Percentiles rank a stretch among this genome's conserved stretches.
Conservation (phyloP, 2,797 vertebrate species). For the Eurystomus glaucurus region DNA sequence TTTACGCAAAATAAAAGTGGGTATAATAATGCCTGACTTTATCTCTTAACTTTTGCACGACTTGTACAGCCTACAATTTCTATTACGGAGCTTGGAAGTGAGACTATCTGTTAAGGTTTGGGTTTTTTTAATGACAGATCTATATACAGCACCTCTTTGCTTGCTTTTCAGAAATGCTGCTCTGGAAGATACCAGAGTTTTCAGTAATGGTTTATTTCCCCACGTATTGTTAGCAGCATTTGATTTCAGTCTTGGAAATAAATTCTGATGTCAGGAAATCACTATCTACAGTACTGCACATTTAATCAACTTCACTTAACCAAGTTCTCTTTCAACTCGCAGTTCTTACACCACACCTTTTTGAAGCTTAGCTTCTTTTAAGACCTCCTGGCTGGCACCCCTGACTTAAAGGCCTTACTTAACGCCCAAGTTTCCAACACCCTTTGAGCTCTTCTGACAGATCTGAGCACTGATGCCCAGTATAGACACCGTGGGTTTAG, state of each 20-base stretch:
- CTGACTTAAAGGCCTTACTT: background rate
- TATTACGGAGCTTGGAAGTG: background rate
- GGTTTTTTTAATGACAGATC: background rate
- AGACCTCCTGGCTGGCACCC: background rate
- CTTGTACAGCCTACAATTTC: background rate
- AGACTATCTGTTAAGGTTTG: background rate
- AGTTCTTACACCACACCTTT: conserved; percentile 3
- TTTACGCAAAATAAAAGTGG: conserved; percentile 77
- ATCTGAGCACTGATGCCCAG: background rate
- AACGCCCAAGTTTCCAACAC: conserved; percentile 5
- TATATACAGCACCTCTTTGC: background rate
- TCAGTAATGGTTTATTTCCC: background rate
- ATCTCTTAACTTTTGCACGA: conserved; percentile 1
- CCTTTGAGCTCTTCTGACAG: conserved; percentile 42
- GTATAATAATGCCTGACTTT: conserved; percentile 53
- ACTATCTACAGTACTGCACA: conserved; percentile 39
- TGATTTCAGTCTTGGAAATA: conserved; percentile 2
- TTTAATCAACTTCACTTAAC: conserved; percentile 43
- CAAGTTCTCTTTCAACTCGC: conserved; percentile 9
- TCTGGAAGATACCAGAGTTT: background rate
- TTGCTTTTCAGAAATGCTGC: background rate
- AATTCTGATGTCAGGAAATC: background rate
- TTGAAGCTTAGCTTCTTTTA: conserved; percentile 53
- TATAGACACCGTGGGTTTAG: background rate
- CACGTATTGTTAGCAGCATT: background rate